These are phyloP conservation scores for Acleris holmiana DNA, from an alignment of 2,888 invertebrate genomes.

Conservation along the genomic window DNA sequence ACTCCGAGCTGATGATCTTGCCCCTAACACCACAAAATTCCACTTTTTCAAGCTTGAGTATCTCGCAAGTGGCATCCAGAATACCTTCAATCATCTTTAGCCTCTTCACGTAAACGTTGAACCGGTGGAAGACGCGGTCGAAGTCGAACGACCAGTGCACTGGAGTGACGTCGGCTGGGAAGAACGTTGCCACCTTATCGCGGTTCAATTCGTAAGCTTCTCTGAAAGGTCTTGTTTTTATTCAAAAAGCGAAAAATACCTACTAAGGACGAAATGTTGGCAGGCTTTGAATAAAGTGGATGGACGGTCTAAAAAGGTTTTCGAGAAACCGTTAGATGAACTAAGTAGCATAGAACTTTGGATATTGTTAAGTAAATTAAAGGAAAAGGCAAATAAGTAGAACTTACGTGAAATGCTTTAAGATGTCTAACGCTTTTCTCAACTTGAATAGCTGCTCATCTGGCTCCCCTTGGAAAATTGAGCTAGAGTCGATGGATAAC, in stretches of 20 bases:
- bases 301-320: too few species aligned
- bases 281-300: too few species aligned
- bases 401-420: constrained; percentile 85
- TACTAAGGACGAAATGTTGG: too few species aligned
- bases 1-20: constrained; percentile 82
- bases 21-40: constrained; percentile 90
- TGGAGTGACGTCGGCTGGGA: constrained; percentile 81
- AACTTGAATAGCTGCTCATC: constrained; percentile 89
- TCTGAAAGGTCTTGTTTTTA: constrained; percentile 48
- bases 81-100: constrained; percentile 87
- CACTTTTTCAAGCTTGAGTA: constrained; percentile 93
- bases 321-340: too few species aligned
- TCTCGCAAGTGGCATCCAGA: constrained; percentile 91
- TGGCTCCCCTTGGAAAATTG: constrained; percentile 94
- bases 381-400: neutral
- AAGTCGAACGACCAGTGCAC: constrained; percentile 91
- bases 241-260: too few species aligned
- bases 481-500: constrained; percentile 89
- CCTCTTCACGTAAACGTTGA: constrained; percentile 86
- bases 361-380: too few species aligned
- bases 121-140: constrained; percentile 87
- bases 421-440: constrained; percentile 70
- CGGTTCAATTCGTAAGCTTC: constrained; percentile 82
- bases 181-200: constrained; percentile 81
- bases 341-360: too few species aligned